Conservation (phyloP, 53 echinoderm and acorn worm genomes). For the Stichopus horrens region DNA sequence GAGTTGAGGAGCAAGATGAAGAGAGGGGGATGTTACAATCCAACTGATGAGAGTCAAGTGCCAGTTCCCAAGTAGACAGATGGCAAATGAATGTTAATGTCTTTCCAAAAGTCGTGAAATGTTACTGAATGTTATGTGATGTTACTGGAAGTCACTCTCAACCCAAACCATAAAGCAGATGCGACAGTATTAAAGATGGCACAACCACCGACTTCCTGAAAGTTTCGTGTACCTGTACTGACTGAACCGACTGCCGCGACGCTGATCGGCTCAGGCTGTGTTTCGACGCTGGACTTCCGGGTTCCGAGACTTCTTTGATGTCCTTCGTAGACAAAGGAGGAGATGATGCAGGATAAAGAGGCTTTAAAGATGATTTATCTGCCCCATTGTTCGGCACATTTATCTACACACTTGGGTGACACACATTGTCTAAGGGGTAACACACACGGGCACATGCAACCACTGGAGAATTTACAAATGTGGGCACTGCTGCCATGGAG, state of each 20-base stretch:
- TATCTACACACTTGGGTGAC: too few relatives aligned
- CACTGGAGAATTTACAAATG: too few relatives aligned
- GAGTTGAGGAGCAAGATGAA: too few relatives aligned
- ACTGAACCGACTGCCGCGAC: slow-evolving; percentile 29
- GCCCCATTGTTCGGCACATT: neutral
- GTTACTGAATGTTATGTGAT: neutral
- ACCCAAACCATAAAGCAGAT: neutral
- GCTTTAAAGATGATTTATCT: slow-evolving; percentile 1
- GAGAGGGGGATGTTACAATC: too few relatives aligned
- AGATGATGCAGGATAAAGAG: neutral
- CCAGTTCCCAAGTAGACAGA: too few relatives aligned
- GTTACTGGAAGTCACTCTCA: neutral
- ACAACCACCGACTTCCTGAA: neutral
- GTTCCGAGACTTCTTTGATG: slow-evolving; percentile 39
- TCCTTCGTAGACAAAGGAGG: neutral
- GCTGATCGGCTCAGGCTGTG: neutral
- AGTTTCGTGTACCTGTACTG: neutral
- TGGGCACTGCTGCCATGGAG: too few relatives aligned
- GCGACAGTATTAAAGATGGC: neutral
- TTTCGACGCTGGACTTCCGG: slow-evolving; percentile 16
- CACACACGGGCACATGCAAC: too few relatives aligned
- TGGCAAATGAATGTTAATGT: too few relatives aligned
- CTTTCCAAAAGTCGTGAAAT: too few relatives aligned
- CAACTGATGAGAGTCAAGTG: too few relatives aligned
- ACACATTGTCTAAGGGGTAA: too few relatives aligned